Evolutionary conservation across 1,140 invertebrate species (phyloP).

Genomic region (Spodoptera litura): DNA sequence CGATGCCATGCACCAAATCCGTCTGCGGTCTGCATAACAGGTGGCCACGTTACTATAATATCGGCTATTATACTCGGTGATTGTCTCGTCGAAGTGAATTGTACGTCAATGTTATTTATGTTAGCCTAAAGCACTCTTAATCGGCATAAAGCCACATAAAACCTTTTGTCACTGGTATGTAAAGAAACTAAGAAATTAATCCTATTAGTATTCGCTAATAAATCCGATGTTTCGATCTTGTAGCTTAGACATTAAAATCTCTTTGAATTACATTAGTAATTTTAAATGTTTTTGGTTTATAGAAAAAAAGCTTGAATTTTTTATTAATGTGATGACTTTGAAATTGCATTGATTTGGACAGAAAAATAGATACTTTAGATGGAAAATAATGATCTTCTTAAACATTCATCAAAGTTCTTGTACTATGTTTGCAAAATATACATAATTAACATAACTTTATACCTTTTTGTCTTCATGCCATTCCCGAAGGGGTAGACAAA

Average conservation of each 20-base stretch:
- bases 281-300: background rate
- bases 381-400: too few relatives aligned
- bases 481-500: too few relatives aligned
- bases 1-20: constrained; percentile 21
- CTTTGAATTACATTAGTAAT: constrained; percentile 11
- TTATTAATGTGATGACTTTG: too few relatives aligned
- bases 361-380: too few relatives aligned
- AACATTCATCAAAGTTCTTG: too few relatives aligned
- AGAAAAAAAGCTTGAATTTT: too few relatives aligned
- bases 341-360: too few relatives aligned
- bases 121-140: constrained; percentile 9
- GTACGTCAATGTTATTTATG: background rate
- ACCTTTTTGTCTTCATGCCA: too few relatives aligned
- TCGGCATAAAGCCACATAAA: constrained; percentile 24
- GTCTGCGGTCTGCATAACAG: constrained; percentile 42
- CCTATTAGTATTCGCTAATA: constrained; percentile 22
- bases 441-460: too few relatives aligned
- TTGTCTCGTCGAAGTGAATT: constrained; percentile 2
- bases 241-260: background rate
- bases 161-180: constrained; percentile 28
- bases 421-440: too few relatives aligned
- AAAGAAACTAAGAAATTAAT: constrained; percentile 29
- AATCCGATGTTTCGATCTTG: constrained; percentile 17
- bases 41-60: constrained; percentile 12
- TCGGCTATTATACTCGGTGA: constrained; percentile 19